Evolutionary conservation across 2,797 vertebrate species (phyloP).

Genomic region (Anas bernieri): DNA sequence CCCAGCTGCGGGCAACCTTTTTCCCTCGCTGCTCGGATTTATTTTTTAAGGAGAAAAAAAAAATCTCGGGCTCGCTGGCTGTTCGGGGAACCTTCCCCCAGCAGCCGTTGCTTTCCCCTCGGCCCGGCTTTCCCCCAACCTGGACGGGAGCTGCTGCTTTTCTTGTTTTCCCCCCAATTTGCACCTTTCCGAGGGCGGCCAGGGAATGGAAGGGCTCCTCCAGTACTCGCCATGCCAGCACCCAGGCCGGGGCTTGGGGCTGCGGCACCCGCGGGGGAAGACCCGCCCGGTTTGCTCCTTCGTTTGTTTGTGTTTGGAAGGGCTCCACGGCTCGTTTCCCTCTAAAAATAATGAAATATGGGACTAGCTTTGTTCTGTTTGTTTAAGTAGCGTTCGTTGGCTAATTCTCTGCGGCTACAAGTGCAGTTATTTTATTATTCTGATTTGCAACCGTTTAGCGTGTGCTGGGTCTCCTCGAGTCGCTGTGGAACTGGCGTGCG

Average conservation of each 20-base stretch:
- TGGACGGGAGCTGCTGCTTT: not conserved
- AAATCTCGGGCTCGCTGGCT: no score
- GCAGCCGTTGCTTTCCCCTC: not conserved
- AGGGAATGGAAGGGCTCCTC: not conserved
- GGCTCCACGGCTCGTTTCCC: not conserved
- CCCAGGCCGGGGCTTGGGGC: not conserved
- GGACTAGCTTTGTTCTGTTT: slow-evolving; percentile 43
- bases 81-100: not conserved
- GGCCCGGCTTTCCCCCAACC: not conserved
- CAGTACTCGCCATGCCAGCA: not conserved
- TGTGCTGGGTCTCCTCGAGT: slow-evolving; percentile 5
- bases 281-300: not conserved
- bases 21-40: not conserved
- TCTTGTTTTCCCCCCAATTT: accelerated
- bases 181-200: not conserved
- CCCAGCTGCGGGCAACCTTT: not conserved
- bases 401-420: slow-evolving; percentile 48
- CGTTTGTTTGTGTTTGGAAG: slow-evolving; percentile 45
- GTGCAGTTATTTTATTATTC: slow-evolving; percentile 57
- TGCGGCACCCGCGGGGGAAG: not conserved
- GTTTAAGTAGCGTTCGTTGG: slow-evolving; percentile 63
- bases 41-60: not conserved
- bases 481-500: not conserved
- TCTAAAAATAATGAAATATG: slow-evolving; percentile 56
- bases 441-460: slow-evolving; percentile 30